Conservation (phyloP, 2,113 vertebrate genomes). For the Cyprinodon variegatus region DNA sequence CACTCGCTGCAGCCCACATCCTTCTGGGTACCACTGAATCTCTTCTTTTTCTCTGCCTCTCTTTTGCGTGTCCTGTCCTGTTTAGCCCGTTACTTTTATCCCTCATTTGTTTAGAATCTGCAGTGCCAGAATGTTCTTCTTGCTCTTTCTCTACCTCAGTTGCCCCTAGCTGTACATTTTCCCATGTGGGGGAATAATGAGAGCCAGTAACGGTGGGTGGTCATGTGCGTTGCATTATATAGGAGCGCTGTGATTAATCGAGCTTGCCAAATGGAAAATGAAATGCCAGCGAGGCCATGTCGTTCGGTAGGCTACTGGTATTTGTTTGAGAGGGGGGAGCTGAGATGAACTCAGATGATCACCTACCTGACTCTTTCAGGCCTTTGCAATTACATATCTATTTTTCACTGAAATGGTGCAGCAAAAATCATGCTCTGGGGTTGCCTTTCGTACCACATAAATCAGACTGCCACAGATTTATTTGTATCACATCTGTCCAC, state of each 20-base stretch:
- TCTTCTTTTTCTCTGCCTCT: slow-evolving; percentile 2
- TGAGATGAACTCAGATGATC: slow-evolving; percentile 59
- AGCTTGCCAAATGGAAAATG: slow-evolving; percentile 78
- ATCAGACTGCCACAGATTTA: not conserved
- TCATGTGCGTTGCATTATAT: slow-evolving; percentile 65
- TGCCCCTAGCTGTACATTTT: slow-evolving; percentile 56
- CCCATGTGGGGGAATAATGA: slow-evolving; percentile 59
- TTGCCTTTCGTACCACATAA: not conserved
- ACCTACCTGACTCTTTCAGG: slow-evolving; percentile 60
- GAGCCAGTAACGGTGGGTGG: slow-evolving; percentile 56
- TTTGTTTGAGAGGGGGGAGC: slow-evolving; percentile 46
- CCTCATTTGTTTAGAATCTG: slow-evolving; percentile 1
- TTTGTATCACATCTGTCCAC: not conserved
- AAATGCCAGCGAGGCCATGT: slow-evolving; percentile 65
- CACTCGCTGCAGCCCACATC: slow-evolving; percentile 45
- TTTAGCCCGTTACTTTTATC: slow-evolving; percentile 20
- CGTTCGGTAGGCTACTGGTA: slow-evolving; percentile 59
- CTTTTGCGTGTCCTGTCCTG: slow-evolving; percentile 11
- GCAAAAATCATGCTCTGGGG: not conserved
- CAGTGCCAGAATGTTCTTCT: not conserved
- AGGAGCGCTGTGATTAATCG: slow-evolving; percentile 76
- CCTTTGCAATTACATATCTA: slow-evolving; percentile 20
- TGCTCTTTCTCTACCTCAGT: slow-evolving; percentile 23
- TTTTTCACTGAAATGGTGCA: not conserved
- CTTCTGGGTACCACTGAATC: slow-evolving; percentile 25